Base-by-base conservation (phyloP, 2,113 vertebrate species). In the Apteryx owenii region DNA sequence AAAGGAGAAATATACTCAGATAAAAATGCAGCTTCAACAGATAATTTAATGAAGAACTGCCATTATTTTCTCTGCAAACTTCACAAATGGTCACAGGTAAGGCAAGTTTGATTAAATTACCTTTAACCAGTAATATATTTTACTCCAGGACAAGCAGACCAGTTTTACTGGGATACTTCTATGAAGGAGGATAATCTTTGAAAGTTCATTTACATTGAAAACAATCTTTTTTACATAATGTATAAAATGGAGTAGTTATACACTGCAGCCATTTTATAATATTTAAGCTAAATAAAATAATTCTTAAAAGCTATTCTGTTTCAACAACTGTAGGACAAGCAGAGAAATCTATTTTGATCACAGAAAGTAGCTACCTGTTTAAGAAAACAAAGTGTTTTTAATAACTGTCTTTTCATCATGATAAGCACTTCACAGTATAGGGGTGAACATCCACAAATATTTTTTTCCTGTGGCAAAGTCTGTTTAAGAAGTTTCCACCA, bases 121-220 rank as follows among this genome's bases (percentile, higher is more conserved):
- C 86, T 95, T 95, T 91, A 96, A 88, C 83, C 77, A 95, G 89
- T 69, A 97, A 96, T 96, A 97, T 97, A 97, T 97, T 98, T 96
- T 89, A 96, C 48, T 97, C 94, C 87, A 95, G 93, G 78, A 94
- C 92, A 97, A 97, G 77, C 46, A 97, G 93, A 93, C 78, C 97
- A 97, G 97, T 97, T 97, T 98, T 96, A 98, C 96, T 98, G 95
- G 94, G 61, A 96, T 96, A 95, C 88, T 96, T 89, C 90, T 84
- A 80, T 65, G 90, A 96, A 77, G 60, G 75, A 95, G 12, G 70
- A 94, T 66, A 96, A 87, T 72, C 68, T 95, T 93, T 89, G n/a
- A 86, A 79, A 36, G 48, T 91, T 95, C 95, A 96, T 95, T 96
- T 96, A 96, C 93, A 97, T 8, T 56, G 85, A 85, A 96, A 96